These are phyloP conservation scores for Hyposmocoma kahamanoa DNA, from an alignment of 1,140 invertebrate genomes.

Conservation along the genomic window DNA sequence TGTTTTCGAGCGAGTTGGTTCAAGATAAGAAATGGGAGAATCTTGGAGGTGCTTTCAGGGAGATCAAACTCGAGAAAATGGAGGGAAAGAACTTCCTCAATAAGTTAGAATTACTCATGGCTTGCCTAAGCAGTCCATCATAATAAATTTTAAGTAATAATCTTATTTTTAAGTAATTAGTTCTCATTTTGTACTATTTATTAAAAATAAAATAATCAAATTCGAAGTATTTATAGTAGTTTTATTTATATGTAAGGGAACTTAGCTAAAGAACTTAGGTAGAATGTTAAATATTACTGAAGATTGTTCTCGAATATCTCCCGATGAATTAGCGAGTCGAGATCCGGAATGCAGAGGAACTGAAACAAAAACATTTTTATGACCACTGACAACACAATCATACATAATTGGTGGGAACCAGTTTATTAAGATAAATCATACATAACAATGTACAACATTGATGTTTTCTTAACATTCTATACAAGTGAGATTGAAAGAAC, in stretches of 20 bases:
- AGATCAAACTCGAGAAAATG: constrained; percentile 94
- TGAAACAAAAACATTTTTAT: too few species aligned
- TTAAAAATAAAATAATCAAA: constrained; percentile 30
- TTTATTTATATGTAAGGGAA: constrained; percentile 62
- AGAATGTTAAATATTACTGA: constrained; percentile 67
- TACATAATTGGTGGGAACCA: too few species aligned
- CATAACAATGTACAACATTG: too few species aligned
- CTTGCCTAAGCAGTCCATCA: constrained; percentile 80
- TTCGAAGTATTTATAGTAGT: constrained; percentile 40
- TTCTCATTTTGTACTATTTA: not conserved
- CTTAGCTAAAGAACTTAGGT: constrained; percentile 66
- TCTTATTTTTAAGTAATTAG: not conserved
- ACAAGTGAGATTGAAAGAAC: too few species aligned
- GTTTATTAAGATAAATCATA: too few species aligned
- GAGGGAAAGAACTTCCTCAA: constrained; percentile 98
- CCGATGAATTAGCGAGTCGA: constrained; percentile 35
- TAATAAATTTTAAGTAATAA: constrained; percentile 32
- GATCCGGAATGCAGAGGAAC: constrained; percentile 41
- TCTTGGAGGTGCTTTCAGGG: constrained; percentile 90
- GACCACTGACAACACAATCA: too few species aligned
- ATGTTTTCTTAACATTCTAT: too few species aligned
- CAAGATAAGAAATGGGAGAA: constrained; percentile 94
- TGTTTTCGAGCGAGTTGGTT: constrained; percentile 89
- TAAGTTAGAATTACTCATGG: constrained; percentile 98
- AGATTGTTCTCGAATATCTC: constrained; percentile 57